These are phyloP conservation scores for Lithosia quadra DNA, from an alignment of 2,888 invertebrate genomes.

Conservation along the genomic window DNA sequence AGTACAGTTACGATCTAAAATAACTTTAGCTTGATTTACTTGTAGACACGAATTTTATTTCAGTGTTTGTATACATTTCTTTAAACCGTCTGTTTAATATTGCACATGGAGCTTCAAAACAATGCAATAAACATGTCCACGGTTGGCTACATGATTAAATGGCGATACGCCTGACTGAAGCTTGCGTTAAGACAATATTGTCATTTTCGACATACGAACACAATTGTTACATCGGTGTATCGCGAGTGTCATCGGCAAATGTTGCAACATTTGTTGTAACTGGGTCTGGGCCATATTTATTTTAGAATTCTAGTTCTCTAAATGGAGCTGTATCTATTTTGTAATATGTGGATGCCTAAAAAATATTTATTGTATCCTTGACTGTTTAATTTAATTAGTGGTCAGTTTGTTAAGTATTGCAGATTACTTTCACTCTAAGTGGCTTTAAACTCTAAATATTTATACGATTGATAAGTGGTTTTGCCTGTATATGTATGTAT, in stretches of 20 bases:
- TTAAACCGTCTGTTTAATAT: not conserved
- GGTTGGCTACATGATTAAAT: conserved; percentile 38
- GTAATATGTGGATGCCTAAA: conserved; percentile 6
- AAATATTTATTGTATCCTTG: not conserved
- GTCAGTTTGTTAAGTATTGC: not conserved
- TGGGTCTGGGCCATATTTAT: conserved; percentile 51
- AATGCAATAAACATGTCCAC: conserved; percentile 30
- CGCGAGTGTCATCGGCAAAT: conserved; percentile 41
- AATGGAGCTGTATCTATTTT: conserved; percentile 2
- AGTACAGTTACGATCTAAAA: too few species aligned
- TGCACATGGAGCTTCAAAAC: conserved; percentile 17
- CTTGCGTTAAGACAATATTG: conserved; percentile 33
- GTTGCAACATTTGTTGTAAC: conserved; percentile 34
- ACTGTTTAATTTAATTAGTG: not conserved
- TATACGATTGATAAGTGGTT: not conserved
- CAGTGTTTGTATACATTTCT: not conserved
- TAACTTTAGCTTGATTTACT: too few species aligned
- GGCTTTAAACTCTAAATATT: not conserved
- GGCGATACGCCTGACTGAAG: conserved; percentile 37
- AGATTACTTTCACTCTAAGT: not conserved
- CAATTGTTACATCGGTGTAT: conserved; percentile 29
- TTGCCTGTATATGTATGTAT: not conserved
- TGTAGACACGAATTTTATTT: too few species aligned
- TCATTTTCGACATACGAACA: conserved; percentile 37
- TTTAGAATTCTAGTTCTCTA: conserved; percentile 17